A percentile compares a stretch with the other conserved stretches of the same genome.
Conservation (phyloP, 2,888 invertebrate species). For the Harmothoe impar region DNA sequence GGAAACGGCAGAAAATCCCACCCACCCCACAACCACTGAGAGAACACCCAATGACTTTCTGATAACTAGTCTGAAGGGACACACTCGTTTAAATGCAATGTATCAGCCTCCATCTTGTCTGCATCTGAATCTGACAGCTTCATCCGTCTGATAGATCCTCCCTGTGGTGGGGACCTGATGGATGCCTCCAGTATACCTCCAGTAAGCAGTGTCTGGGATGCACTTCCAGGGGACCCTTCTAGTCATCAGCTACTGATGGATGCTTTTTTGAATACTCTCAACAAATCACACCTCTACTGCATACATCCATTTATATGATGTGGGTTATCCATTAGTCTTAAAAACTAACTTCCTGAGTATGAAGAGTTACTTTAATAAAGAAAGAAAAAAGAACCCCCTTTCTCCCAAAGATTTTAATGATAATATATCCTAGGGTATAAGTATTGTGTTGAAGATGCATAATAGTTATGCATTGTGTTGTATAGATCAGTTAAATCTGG, state of each 20-base stretch:
- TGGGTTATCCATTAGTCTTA: neutral
- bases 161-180: neutral
- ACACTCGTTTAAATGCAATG: neutral
- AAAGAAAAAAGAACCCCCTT: no score
- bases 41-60: no score
- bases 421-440: no score
- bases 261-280: neutral
- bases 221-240: neutral
- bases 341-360: neutral
- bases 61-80: neutral
- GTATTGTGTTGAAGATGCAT: no score
- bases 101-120: neutral
- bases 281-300: neutral
- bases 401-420: no score
- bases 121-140: neutral
- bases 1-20: no score
- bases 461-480: no score
- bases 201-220: neutral
- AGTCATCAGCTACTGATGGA: neutral
- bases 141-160: neutral
- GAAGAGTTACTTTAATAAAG: no score
- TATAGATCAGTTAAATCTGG: no score
- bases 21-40: no score
- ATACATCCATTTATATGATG: neutral
- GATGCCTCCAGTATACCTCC: neutral